Evolutionary conservation across 2,113 vertebrate species (phyloP).

Genomic region (Odobenus rosmarus): DNA sequence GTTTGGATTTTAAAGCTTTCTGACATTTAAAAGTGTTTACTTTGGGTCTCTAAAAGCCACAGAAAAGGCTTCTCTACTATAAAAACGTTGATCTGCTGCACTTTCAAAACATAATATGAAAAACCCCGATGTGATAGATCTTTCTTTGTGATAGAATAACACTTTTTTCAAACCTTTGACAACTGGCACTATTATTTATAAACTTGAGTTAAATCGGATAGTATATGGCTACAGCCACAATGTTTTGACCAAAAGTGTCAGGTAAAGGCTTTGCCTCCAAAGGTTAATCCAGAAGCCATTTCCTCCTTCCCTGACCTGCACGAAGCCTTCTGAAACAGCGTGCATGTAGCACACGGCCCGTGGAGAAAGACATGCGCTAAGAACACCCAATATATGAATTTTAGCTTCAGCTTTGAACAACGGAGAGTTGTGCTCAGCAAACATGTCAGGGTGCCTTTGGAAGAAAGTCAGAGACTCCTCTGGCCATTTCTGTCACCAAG

Average conservation of each 20-base stretch:
- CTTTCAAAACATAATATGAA: constrained; percentile 59
- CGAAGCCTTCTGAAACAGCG: not conserved
- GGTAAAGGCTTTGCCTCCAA: constrained; percentile 47
- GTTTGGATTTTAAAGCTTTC: constrained; percentile 65
- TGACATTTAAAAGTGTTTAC: constrained; percentile 73
- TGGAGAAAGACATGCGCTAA: accelerated
- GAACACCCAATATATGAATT: not conserved
- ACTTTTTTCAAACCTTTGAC: constrained; percentile 38
- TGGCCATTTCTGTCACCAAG: constrained; percentile 59
- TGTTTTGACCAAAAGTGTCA: constrained; percentile 61
- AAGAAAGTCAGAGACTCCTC: constrained; percentile 33
- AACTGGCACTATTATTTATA: constrained; percentile 57
- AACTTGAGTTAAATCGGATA: constrained; percentile 5
- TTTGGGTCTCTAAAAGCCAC: constrained; percentile 56
- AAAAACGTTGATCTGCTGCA: constrained; percentile 57
- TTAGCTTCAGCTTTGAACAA: constrained; percentile 46
- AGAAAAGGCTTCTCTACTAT: constrained; percentile 47
- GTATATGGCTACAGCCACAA: not conserved
- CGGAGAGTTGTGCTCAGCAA: not conserved
- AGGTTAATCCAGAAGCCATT: constrained; percentile 37
- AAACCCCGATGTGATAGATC: constrained; percentile 37
- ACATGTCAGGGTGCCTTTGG: constrained; percentile 41
- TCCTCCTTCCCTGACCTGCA: not conserved
- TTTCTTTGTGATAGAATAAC: constrained; percentile 51
- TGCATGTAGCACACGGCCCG: too few species aligned